phyloP scores from a whole-genome alignment of 2,113 vertebrate genomes.

The Neodon shergylaensis region DNA sequence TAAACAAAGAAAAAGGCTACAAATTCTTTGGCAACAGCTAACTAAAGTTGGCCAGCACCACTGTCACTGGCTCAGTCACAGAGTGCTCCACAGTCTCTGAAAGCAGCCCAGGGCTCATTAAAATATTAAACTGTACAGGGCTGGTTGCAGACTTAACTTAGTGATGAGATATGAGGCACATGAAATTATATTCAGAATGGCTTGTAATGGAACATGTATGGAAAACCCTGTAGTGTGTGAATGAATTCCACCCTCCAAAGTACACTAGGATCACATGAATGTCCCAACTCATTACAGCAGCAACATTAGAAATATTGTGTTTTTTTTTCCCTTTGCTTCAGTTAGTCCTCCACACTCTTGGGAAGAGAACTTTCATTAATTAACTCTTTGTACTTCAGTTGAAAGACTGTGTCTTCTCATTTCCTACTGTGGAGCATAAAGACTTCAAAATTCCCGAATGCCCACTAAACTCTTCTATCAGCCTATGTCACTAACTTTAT shows the following conservation, averaged over 20 bases:
- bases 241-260: background rate
- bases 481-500: no score
- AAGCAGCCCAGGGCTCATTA: background rate
- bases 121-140: background rate
- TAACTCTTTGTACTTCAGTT: background rate
- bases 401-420: background rate
- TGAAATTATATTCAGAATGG: background rate
- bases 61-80: background rate
- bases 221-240: background rate
- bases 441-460: background rate
- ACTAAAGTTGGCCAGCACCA: background rate
- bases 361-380: background rate
- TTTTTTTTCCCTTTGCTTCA: background rate
- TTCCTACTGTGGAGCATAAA: background rate
- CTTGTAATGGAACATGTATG: background rate
- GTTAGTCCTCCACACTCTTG: background rate
- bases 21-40: background rate
- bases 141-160: background rate
- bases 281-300: background rate
- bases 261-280: background rate
- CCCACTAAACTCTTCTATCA: background rate
- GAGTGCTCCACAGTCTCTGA: no score
- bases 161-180: background rate
- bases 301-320: background rate
- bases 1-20: background rate